phyloP scores from a whole-genome alignment of 2,113 vertebrate species.

The Perccottus glenii region DNA sequence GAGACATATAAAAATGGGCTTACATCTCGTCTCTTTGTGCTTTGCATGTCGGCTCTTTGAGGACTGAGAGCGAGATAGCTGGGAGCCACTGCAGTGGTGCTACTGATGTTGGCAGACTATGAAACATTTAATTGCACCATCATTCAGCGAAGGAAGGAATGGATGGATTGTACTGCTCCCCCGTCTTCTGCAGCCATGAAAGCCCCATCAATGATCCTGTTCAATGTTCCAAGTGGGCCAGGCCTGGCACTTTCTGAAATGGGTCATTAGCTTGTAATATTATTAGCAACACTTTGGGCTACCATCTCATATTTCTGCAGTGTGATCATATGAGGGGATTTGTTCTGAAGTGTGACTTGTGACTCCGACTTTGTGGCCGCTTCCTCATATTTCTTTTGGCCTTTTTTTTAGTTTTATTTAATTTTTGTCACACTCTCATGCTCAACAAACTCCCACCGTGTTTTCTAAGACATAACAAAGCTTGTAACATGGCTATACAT shows the following conservation, averaged over 20 bases:
- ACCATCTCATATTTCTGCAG: constrained; percentile 60
- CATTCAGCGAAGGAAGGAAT: constrained; percentile 41
- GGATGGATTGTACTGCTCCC: constrained; percentile 35
- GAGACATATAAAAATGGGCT: constrained; percentile 11
- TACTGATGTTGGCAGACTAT: constrained; percentile 54
- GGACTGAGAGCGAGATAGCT: constrained; percentile 33
- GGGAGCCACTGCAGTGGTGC: constrained; percentile 46
- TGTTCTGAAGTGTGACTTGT: constrained; percentile 54
- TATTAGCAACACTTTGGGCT: constrained; percentile 69
- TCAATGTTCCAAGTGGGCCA: constrained; percentile 47
- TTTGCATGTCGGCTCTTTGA: constrained; percentile 58
- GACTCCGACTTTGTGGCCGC: constrained; percentile 37
- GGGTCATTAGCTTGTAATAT: constrained; percentile 72
- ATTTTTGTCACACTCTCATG: constrained; percentile 17
- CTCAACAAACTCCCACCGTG: background rate
- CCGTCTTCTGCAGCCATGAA: constrained; percentile 43
- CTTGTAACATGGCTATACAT: constrained; percentile 8
- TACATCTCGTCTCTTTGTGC: constrained; percentile 46
- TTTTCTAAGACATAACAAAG: constrained; percentile 26
- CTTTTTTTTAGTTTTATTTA: background rate
- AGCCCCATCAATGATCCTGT: constrained; percentile 55
- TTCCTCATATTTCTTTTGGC: background rate
- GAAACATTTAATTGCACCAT: constrained; percentile 71
- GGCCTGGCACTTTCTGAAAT: constrained; percentile 44
- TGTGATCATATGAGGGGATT: constrained; percentile 54